Conservation (phyloP, 2,113 vertebrate species). For the Tachycineta bicolor region DNA sequence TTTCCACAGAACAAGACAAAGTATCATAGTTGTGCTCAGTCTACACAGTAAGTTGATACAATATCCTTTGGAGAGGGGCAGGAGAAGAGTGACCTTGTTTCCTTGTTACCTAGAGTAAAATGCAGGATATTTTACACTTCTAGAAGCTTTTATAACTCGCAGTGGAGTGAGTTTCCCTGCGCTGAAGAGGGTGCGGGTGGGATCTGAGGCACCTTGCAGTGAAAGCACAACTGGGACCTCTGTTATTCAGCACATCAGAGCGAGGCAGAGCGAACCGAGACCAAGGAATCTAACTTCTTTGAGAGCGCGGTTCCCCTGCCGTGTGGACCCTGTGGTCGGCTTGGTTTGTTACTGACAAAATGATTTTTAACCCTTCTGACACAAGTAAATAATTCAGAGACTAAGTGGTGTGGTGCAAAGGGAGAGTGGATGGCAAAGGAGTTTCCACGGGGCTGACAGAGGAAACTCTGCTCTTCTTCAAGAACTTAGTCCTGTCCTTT, state of each 20-base stretch:
- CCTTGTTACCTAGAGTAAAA: not conserved
- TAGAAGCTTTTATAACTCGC: not conserved
- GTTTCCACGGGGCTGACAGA: rapidly evolving
- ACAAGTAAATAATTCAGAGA: not conserved
- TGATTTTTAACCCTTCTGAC: rapidly evolving
- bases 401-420: not conserved
- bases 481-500: not conserved
- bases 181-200: not conserved
- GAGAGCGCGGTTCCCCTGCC: not conserved
- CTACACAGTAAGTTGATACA: not conserved
- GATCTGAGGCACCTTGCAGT: not conserved
- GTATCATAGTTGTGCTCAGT: not conserved
- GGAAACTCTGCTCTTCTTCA: not conserved
- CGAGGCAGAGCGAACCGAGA: rapidly evolving
- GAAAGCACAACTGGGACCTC: not conserved
- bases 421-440: rapidly evolving
- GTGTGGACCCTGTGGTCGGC: rapidly evolving
- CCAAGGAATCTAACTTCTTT: not conserved
- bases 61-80: not conserved
- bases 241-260: not conserved
- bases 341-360: not conserved
- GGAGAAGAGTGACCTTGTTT: not conserved
- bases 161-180: not conserved
- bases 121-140: not conserved
- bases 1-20: not conserved